Evolutionary conservation across 37 sponge, comb jelly and placozoan species (phyloP), one percentile per base, ranked within the genome.

Genomic region (Tethya wilhelma): DNA sequence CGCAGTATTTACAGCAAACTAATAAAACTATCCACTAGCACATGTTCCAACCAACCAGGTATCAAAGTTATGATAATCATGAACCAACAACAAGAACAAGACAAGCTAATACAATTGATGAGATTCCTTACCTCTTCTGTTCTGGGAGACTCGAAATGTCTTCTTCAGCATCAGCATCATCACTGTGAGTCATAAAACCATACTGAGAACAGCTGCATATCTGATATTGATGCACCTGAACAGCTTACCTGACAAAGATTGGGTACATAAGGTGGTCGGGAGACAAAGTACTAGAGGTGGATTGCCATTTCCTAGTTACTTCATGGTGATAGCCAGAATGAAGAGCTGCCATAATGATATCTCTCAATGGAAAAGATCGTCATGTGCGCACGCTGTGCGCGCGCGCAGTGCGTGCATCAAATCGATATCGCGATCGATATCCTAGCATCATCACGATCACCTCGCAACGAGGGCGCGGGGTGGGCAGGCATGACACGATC

Each of bases 71-170:
- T 49, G 14, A 14, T 14, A 49, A 14, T 19, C 14, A 14, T 14
- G 14, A 9, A 49, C 14, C 14, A 9, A 14, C 53, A 19, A 14
- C 14, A 19, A 49, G 53, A 19, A 14, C 14, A 14, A 19, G 53
- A 49, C 14, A 25, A 60, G 63, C 22, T 6, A 77, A 64, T 42
- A 41, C 40, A 11, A 7, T 66, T 34, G 9, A 25, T 31, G 30
- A 11, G 32, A 56, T 36, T n/a, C 49, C 43, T 46, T 40, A 93
- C 93, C 93, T 84, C 53, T 74, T 78, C 75, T 95, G 96, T 33
- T 73, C 96, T 39, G 96, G 96, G 33, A 95, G 81, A 34, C 96
- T 95, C 38, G 67, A 44, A 37, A 95, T 93, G 26, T 91, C 94
- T 60, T 95, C 96, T 38, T 80, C 71, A 20, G 71, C 73, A 64